Evolutionary conservation across 2,888 invertebrate species (phyloP).

Genomic region (Junonia oenone): DNA sequence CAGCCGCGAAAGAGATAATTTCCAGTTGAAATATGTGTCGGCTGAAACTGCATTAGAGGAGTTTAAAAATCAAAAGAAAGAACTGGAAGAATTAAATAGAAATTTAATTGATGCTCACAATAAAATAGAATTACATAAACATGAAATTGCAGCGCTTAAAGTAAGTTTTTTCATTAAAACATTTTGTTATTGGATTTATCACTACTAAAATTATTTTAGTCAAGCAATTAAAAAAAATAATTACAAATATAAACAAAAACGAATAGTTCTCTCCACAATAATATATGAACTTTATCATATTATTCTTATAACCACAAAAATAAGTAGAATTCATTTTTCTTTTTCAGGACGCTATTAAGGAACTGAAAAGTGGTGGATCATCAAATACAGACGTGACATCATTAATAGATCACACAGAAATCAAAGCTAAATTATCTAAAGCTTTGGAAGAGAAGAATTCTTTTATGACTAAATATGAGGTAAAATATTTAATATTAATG

Average conservation of each 20-base stretch:
- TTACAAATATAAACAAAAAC: neutral
- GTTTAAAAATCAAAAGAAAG: conserved; percentile 75
- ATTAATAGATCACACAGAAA: conserved; percentile 65
- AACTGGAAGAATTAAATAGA: conserved; percentile 72
- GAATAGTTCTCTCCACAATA: neutral
- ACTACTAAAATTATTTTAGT: too few species aligned
- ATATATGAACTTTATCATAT: neutral
- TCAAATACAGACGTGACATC: conserved; percentile 55
- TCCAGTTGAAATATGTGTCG: conserved; percentile 67
- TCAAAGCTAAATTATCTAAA: conserved; percentile 67
- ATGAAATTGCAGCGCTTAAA: conserved; percentile 65
- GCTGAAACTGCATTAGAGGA: conserved; percentile 76
- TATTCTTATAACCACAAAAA: too few species aligned
- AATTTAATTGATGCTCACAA: conserved; percentile 61
- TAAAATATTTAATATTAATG: too few species aligned
- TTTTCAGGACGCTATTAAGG: conserved; percentile 62
- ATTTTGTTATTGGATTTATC: neutral
- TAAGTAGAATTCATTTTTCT: neutral
- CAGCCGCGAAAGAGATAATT: conserved; percentile 66
- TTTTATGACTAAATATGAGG: conserved; percentile 64
- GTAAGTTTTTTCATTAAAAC: conserved; percentile 37
- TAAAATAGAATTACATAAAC: conserved; percentile 65
- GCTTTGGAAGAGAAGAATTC: conserved; percentile 57
- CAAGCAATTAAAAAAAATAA: too few species aligned
- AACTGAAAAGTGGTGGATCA: conserved; percentile 51